Base-by-base conservation (phyloP, 2,888 invertebrate genomes). In the Pandemis cinnamomeana region DNA sequence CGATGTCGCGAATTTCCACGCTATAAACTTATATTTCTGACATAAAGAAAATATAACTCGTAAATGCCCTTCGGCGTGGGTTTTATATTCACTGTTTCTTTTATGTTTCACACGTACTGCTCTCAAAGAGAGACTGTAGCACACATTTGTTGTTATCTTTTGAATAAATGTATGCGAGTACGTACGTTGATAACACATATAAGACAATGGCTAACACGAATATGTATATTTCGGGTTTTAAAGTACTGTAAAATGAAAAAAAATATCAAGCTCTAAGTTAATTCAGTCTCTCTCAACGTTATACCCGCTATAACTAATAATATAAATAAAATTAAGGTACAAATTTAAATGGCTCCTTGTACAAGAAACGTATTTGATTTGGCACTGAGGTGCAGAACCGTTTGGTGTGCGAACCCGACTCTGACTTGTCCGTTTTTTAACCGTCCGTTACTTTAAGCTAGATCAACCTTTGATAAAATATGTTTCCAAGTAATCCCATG, bases 21-120 rank as follows among this genome's bases (percentile, higher is more conserved):
- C 69, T 36, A 70, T 70, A 73, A 73, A 69, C 27, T 73, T 73
- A 69, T 72, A 72, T 70, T 66, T 70, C 64, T 60, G 36, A 53
- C 69, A 51, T 66, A 70, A 73, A 73, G 41, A 70, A 73, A 72
- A 73, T 73, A 73, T 70, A 36, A 70, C 69, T 70, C 69, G 69
- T 73, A 73, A 69, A 70, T 42, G 69, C 60, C 58, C 58, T 67
- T 51, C 69, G 66, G 73, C 42, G 73, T 15, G 53, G 48, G 72
- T 69, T 63, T 66, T 69, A 55, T 68, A 73, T 66, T 69, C 69
- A 73, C 69, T 70, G 69, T 70, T 60, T 60, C 64, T 64, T 67
- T 73, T 73, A 64, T 69, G 48, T 63, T 61, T 44, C 69, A 42
- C 72, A 73, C 73, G 69, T 69, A 58, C 66, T 60, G 44, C 44